Percentiles rank a stretch among this genome's conserved stretches.
These are phyloP conservation scores for Abramis brama DNA, from an alignment of 2,113 vertebrate genomes.

Conservation along the genomic window DNA sequence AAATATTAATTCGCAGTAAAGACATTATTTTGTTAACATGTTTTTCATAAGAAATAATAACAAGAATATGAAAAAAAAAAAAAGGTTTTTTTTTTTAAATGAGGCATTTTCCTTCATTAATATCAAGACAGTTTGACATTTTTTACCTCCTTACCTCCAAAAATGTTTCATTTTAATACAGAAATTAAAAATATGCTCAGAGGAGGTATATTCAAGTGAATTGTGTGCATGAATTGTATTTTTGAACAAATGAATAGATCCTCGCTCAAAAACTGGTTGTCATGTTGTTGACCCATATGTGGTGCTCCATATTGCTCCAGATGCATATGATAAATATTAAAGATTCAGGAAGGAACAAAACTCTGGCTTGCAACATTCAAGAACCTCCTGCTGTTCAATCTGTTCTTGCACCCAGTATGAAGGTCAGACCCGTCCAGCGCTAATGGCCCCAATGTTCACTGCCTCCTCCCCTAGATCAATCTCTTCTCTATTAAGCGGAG, in stretches of 20 bases:
- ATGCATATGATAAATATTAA: background rate
- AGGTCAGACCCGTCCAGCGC: conserved; percentile 69
- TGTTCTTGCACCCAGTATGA: conserved; percentile 64
- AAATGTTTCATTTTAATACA: background rate
- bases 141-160: background rate
- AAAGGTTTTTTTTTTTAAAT: background rate
- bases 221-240: background rate
- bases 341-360: background rate
- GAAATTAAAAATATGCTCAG: background rate
- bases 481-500: conserved; percentile 76
- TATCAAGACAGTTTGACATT: background rate
- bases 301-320: background rate
- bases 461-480: conserved; percentile 77
- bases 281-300: background rate
- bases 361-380: background rate
- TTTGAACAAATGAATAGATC: background rate
- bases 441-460: conserved; percentile 68
- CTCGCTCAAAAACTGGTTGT: background rate
- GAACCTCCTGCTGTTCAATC: conserved; percentile 1
- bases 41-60: background rate
- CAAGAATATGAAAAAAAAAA: background rate
- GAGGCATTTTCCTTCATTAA: background rate
- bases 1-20: background rate
- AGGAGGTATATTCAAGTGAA: background rate
- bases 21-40: background rate